These are phyloP conservation scores for Zosterops japonicus DNA, from an alignment of 2,113 vertebrate genomes.

Conservation along the genomic window DNA sequence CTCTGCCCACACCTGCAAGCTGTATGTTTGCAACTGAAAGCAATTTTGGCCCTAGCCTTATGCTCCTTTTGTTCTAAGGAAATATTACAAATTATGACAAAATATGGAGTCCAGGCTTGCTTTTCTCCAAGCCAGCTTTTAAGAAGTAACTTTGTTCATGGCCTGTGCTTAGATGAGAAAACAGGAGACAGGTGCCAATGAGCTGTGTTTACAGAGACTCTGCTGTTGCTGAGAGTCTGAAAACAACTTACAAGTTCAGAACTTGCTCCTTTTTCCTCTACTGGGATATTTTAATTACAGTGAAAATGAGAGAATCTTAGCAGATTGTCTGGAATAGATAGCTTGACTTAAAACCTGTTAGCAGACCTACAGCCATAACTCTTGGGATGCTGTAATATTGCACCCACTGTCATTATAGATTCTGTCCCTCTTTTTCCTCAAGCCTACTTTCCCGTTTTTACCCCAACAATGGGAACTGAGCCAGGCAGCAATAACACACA, in stretches of 20 bases:
- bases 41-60: neutral
- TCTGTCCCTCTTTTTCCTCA: neutral
- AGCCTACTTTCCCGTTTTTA: neutral
- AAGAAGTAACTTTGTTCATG: neutral
- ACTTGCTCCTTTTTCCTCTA: neutral
- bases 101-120: neutral
- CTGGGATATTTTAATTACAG: neutral
- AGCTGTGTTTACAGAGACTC: neutral
- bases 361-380: neutral
- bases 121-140: neutral
- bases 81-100: neutral
- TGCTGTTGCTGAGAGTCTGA: neutral
- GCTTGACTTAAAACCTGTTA: neutral
- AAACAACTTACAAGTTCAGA: neutral
- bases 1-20: constrained; percentile 28
- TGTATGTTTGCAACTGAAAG: neutral
- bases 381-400: neutral
- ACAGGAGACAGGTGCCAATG: neutral
- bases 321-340: neutral
- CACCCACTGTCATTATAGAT: neutral
- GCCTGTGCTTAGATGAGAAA: neutral
- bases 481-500: neutral
- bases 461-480: neutral
- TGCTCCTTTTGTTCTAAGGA: neutral
- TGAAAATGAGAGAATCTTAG: neutral